phyloP scores from a whole-genome alignment of 1,140 invertebrate species.

The Drosophila bocqueti region DNA sequence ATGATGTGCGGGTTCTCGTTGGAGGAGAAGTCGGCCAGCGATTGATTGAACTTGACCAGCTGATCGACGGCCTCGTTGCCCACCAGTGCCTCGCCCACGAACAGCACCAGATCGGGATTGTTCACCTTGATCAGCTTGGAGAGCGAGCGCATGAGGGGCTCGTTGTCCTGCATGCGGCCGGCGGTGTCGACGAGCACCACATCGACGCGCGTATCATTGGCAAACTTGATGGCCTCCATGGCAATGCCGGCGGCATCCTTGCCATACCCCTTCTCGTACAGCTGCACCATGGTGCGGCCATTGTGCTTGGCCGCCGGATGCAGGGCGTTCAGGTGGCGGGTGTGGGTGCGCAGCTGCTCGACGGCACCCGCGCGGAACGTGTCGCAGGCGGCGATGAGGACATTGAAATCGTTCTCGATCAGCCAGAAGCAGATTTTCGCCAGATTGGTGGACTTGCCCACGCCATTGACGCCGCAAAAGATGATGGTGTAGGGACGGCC shows the following conservation, averaged over 20 bases:
- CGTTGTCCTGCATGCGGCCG: conserved; percentile 99
- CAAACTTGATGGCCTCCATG: conserved; percentile 97
- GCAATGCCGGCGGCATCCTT: conserved; percentile 99
- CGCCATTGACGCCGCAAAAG: conserved; percentile 99
- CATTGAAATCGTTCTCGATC: conserved; percentile 98
- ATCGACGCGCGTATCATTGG: conserved; percentile 93
- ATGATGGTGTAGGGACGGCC: conserved; percentile 96
- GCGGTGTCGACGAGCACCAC: conserved; percentile 99
- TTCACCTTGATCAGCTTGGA: conserved; percentile 96
- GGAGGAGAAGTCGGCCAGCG: conserved; percentile 94
- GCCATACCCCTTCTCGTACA: conserved; percentile 99
- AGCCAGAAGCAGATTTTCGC: conserved; percentile 99
- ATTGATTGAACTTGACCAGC: conserved; percentile 99
- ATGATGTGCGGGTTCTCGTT: conserved; percentile 95
- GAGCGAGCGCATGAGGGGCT: conserved; percentile 98
- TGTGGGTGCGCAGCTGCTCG: conserved; percentile 98
- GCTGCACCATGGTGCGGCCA: conserved; percentile 93
- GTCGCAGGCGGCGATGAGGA: conserved; percentile 99
- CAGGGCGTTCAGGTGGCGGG: conserved; percentile 96
- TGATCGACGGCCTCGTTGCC: conserved; percentile 99
- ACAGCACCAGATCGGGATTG: conserved; percentile 98
- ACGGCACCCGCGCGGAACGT: conserved; percentile 99
- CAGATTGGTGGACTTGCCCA: conserved; percentile 99
- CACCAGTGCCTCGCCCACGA: conserved; percentile 99
- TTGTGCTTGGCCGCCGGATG: conserved; percentile 92